Percentiles rank a stretch among this genome's conserved stretches.
Evolutionary conservation across 2,888 invertebrate genomes (phyloP).

Genomic region (Drosophila nr. perissopoda): DNA sequence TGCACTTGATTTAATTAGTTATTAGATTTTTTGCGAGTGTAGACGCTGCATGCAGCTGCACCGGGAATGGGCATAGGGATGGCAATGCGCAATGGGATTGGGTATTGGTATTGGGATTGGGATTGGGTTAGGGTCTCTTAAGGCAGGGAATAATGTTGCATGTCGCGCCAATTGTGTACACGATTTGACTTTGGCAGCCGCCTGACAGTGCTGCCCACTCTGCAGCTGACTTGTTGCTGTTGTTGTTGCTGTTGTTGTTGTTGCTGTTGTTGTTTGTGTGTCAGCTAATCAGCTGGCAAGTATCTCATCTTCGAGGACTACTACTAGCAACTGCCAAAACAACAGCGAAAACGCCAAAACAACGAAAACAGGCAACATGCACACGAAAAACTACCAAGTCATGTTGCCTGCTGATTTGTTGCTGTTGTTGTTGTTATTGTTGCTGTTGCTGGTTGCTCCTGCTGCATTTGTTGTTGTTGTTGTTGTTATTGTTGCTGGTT

Average conservation of each 20-base stretch:
- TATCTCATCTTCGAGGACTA: conserved; percentile 84
- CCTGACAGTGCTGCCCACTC: conserved; percentile 77
- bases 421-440: conserved; percentile 46
- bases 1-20: background rate
- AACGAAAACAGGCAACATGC: conserved; percentile 54
- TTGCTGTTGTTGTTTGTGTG: conserved; percentile 66
- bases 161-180: conserved; percentile 81
- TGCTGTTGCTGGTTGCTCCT: conserved; percentile 46
- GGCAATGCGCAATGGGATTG: conserved; percentile 15
- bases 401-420: conserved; percentile 63
- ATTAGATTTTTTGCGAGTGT: background rate
- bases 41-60: conserved; percentile 55
- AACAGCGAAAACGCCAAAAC: conserved; percentile 48
- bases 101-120: conserved; percentile 42
- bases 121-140: conserved; percentile 39
- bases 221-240: conserved; percentile 52
- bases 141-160: conserved; percentile 65
- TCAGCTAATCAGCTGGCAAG: conserved; percentile 83
- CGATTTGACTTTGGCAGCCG: conserved; percentile 81
- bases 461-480: conserved; percentile 44
- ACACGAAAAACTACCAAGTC: conserved; percentile 78
- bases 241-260: conserved; percentile 57
- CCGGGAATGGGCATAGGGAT: conserved; percentile 53
- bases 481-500: conserved; percentile 53
- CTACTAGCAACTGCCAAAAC: conserved; percentile 75